Conservation (phyloP, 1,140 invertebrate species). For the Laupala kohalensis region DNA sequence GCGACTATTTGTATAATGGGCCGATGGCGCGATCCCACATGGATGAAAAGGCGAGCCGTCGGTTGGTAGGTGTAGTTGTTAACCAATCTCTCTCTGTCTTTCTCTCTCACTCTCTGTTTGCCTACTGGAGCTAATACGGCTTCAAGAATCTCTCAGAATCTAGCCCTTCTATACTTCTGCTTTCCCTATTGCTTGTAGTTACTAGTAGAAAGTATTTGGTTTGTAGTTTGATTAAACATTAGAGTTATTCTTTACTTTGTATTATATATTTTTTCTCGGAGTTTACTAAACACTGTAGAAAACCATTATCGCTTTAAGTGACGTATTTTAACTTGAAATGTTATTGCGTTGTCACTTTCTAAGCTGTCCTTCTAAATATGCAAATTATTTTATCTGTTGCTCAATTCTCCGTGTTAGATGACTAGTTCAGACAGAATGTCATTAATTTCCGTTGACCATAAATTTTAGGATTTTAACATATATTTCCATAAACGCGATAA, state of each 20-base stretch:
- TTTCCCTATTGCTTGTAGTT: too few relatives aligned
- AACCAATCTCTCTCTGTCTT: background rate
- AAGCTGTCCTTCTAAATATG: background rate
- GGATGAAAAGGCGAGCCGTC: slow-evolving; percentile 11
- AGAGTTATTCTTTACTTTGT: too few relatives aligned
- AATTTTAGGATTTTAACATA: background rate
- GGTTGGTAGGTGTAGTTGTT: slow-evolving; percentile 10
- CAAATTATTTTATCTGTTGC: background rate
- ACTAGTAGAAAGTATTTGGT: too few relatives aligned
- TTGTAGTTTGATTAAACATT: too few relatives aligned
- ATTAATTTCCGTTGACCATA: background rate
- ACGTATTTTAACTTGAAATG: background rate
- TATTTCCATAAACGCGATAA: background rate
- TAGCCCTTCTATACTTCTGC: background rate
- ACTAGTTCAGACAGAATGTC: too few relatives aligned
- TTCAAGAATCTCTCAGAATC: too few relatives aligned
- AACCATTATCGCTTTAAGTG: background rate
- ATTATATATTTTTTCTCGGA: too few relatives aligned
- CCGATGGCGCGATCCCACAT: slow-evolving; percentile 4
- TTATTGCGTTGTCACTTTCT: background rate
- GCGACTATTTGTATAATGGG: slow-evolving; percentile 11
- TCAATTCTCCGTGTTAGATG: background rate
- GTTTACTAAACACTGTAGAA: too few relatives aligned
- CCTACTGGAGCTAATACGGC: background rate
- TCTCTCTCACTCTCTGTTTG: background rate